These are phyloP conservation scores for Gadus chalcogrammus DNA, from an alignment of 2,113 vertebrate genomes.

Conservation along the genomic window DNA sequence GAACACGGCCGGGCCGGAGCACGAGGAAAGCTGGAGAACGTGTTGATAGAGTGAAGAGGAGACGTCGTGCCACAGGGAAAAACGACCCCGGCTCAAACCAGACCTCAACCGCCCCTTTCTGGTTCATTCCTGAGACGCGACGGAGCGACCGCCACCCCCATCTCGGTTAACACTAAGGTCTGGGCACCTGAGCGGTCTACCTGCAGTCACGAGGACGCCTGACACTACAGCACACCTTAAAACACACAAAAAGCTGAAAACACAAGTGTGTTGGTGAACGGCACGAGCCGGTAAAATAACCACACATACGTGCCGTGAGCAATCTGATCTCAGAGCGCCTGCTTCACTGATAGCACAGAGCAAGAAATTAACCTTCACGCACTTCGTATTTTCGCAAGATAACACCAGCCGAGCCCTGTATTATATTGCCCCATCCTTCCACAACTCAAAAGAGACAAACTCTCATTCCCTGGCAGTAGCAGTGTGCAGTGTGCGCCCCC, in stretches of 20 bases:
- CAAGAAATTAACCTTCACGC: neutral
- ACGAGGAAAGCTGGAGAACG: conserved; percentile 41
- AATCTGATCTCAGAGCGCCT: neutral
- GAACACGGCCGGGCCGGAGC: conserved; percentile 29
- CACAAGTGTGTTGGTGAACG: too few relatives aligned
- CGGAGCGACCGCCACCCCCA: too few relatives aligned
- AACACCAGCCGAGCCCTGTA: neutral
- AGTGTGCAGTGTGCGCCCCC: neutral
- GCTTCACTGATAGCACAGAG: neutral
- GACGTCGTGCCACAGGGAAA: conserved; percentile 52
- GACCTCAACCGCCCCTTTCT: conserved; percentile 18
- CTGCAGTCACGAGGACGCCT: too few relatives aligned
- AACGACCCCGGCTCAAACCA: conserved; percentile 62
- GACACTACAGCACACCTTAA: conserved; percentile 23
- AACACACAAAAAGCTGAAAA: conserved; percentile 25
- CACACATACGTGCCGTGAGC: neutral
- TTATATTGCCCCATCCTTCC: too few relatives aligned
- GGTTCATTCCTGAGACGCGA: conserved; percentile 15
- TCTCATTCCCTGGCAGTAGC: conserved; percentile 19
- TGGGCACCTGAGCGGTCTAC: too few relatives aligned
- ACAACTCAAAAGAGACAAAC: neutral
- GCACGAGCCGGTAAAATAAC: too few relatives aligned
- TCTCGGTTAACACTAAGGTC: too few relatives aligned
- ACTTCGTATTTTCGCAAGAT: conserved; percentile 4
- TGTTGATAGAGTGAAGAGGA: conserved; percentile 67